phyloP scores from a whole-genome alignment of 2,888 invertebrate genomes.

The Lampropteryx suffumata region DNA sequence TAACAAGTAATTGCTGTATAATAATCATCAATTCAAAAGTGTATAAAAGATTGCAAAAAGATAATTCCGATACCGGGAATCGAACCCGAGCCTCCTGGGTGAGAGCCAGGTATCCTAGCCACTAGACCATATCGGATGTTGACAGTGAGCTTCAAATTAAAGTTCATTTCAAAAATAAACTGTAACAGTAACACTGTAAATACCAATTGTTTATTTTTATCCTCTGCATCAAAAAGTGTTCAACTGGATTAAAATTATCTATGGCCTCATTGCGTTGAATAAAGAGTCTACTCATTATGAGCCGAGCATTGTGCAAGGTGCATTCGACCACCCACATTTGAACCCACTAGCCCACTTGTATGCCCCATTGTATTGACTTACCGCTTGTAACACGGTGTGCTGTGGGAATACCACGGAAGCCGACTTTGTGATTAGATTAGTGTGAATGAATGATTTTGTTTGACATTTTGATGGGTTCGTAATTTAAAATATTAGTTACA shows the following conservation, averaged over 20 bases:
- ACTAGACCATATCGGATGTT: conserved; percentile 84
- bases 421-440: conserved; percentile 59
- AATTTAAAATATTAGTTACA: conserved; percentile 16
- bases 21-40: too few relatives aligned
- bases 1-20: conserved; percentile 8
- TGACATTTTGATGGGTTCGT: conserved; percentile 49
- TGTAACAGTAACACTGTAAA: too few relatives aligned
- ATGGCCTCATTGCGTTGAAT: conserved; percentile 41
- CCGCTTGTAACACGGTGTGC: conserved; percentile 36
- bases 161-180: too few relatives aligned
- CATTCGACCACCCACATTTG: conserved; percentile 60
- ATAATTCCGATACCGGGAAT: conserved; percentile 85
- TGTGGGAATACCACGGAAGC: conserved; percentile 58
- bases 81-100: conserved; percentile 85
- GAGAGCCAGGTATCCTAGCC: conserved; percentile 89
- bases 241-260: conserved; percentile 41
- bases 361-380: conserved; percentile 49
- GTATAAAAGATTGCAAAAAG: too few relatives aligned
- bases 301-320: conserved; percentile 61
- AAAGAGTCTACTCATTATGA: conserved; percentile 48
- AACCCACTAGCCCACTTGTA: conserved; percentile 33
- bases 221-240: conserved; percentile 19
- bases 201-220: conserved; percentile 1
- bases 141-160: too few relatives aligned
- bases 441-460: conserved; percentile 60